phyloP scores from a whole-genome alignment of 2,888 invertebrate genomes.

The Mongoloraphidia duomilia region DNA sequence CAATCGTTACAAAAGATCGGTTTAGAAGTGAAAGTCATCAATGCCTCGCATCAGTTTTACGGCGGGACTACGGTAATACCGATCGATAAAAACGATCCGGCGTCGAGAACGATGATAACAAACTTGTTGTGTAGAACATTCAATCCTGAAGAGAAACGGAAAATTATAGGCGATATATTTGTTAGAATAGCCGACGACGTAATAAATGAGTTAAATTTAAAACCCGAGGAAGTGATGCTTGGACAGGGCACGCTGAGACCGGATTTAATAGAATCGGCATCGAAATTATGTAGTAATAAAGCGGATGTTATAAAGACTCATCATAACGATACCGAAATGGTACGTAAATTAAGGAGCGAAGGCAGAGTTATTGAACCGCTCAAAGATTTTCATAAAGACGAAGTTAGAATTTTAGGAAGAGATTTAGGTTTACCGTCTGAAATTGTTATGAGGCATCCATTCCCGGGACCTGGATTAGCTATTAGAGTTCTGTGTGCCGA shows the following conservation, averaged over 20 bases:
- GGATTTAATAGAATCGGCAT: constrained; percentile 96
- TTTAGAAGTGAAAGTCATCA: constrained; percentile 55
- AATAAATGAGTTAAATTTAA: constrained; percentile 72
- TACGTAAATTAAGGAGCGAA: constrained; percentile 54
- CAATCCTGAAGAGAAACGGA: constrained; percentile 95
- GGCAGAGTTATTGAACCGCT: constrained; percentile 96
- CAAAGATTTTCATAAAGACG: constrained; percentile 98
- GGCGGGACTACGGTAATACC: constrained; percentile 72
- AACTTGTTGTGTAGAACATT: constrained; percentile 71
- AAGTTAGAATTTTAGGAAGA: constrained; percentile 75
- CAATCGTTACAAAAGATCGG: constrained; percentile 70
- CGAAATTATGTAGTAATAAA: constrained; percentile 59
- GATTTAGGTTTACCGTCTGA: constrained; percentile 78
- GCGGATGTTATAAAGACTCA: constrained; percentile 98
- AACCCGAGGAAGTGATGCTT: constrained; percentile 82
- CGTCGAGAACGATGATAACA: constrained; percentile 48
- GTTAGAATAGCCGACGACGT: constrained; percentile 86
- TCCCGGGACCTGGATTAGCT: constrained; percentile 96
- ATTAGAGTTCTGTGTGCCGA: constrained; percentile 93
- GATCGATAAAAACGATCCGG: constrained; percentile 34
- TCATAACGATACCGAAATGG: constrained; percentile 96
- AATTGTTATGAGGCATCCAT: constrained; percentile 90
- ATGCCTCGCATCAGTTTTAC: constrained; percentile 55
- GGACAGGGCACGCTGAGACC: constrained; percentile 95
- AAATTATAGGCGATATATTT: constrained; percentile 98